phyloP scores from a whole-genome alignment of 2,888 invertebrate genomes.

The Cerastis rubricosa region DNA sequence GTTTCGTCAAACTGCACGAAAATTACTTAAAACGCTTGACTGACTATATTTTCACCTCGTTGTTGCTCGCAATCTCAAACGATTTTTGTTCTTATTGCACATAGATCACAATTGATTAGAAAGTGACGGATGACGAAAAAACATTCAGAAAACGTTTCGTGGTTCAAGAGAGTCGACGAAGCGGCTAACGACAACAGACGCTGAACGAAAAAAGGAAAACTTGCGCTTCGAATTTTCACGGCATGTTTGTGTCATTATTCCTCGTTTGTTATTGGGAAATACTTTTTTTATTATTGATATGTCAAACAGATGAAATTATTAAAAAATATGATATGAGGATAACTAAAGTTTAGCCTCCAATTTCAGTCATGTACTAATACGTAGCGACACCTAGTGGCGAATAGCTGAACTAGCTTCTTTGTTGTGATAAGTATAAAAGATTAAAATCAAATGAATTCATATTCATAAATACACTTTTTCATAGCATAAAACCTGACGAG shows the following conservation, averaged over 20 bases:
- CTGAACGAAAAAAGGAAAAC: slow-evolving; percentile 36
- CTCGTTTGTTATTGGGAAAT: slow-evolving; percentile 14
- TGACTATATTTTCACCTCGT: slow-evolving; percentile 62
- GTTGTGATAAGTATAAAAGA: not conserved
- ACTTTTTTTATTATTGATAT: not conserved
- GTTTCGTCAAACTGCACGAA: slow-evolving; percentile 44
- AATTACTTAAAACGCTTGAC: slow-evolving; percentile 56
- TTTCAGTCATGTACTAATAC: not conserved
- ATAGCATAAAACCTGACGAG: not conserved
- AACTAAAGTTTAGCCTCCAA: not conserved
- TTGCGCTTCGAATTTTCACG: slow-evolving; percentile 15
- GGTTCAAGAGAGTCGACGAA: slow-evolving; percentile 39
- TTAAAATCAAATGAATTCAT: fast-evolving
- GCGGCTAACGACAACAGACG: slow-evolving; percentile 39
- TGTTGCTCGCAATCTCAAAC: slow-evolving; percentile 33
- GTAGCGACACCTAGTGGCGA: slow-evolving; percentile 63
- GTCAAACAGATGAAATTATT: not conserved
- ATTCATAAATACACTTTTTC: too few species aligned
- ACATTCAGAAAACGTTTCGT: slow-evolving; percentile 51
- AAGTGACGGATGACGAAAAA: slow-evolving; percentile 62
- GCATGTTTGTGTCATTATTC: slow-evolving; percentile 17
- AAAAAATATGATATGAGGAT: not conserved
- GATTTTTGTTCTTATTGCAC: slow-evolving; percentile 60
- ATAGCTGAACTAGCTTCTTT: slow-evolving; percentile 50
- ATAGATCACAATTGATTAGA: slow-evolving; percentile 69